Evolutionary conservation across 1,140 invertebrate genomes (phyloP).

Genomic region (Calliphora vicina): DNA sequence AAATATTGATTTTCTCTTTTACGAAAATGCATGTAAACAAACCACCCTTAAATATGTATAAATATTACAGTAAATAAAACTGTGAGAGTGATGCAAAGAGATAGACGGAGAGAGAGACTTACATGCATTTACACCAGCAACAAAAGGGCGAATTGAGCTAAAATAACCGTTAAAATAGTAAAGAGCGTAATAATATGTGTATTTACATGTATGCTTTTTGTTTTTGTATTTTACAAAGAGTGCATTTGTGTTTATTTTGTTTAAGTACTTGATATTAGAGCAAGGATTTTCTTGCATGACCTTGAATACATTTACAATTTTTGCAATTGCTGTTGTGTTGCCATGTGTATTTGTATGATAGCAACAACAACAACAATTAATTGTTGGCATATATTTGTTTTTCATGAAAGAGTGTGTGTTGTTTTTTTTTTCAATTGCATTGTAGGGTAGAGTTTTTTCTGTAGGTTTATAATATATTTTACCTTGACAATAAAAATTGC

Average conservation of each 20-base stretch:
- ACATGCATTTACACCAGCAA: too few species aligned
- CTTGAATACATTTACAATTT: not conserved
- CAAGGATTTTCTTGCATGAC: not conserved
- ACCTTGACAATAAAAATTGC: conserved; percentile 30
- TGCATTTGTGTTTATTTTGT: not conserved
- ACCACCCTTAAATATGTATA: too few species aligned
- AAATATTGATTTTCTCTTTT: conserved; percentile 26
- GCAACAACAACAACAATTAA: not conserved
- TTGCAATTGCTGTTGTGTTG: conserved; percentile 25
- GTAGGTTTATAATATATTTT: conserved; percentile 22
- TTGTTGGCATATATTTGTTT: not conserved
- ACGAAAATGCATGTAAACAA: not conserved
- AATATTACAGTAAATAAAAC: too few species aligned
- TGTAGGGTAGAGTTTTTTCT: not conserved
- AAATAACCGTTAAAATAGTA: too few species aligned
- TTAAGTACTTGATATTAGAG: conserved; percentile 19
- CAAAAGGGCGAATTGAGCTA: too few species aligned
- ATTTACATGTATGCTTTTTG: too few species aligned
- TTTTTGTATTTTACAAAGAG: not conserved
- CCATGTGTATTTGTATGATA: not conserved
- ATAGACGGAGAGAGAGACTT: too few species aligned
- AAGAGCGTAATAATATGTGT: too few species aligned
- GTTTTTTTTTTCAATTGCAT: not conserved
- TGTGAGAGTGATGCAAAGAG: too few species aligned
- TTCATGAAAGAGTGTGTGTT: not conserved